Evolutionary conservation across 2,113 vertebrate genomes (phyloP), one percentile per base, ranked within the genome.

Genomic region (Garra rufa): DNA sequence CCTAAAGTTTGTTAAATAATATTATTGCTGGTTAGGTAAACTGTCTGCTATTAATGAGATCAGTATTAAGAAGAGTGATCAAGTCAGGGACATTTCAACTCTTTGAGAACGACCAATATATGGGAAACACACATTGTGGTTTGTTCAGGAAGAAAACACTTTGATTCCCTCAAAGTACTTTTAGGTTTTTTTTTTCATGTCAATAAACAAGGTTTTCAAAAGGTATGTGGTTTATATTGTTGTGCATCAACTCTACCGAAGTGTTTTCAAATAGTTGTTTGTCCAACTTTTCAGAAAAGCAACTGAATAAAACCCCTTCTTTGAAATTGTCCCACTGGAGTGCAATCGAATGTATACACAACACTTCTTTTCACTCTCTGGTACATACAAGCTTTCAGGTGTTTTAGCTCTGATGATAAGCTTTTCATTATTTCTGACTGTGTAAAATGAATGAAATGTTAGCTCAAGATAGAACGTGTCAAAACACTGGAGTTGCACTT

Each of bases 201-300:
- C 55, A 46, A 57, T 17, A 85, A 71, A 59, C 61, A 52, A 13
- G 6, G 43, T 41, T 83, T 75, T 65, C 43, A 65, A 48, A 81
- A 48, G 76, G 15, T 59, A 75, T 69, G 85, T 38, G 75, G 24
- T 86, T 67, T 52, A 41, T 67, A 24, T 76, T 30, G 17, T 48
- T 10, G 26, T 70, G 76, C 75, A 81, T 26, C 15, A 63, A 84
- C 74, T 86, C 61, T 43, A 50, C 63, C 30, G 2, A 59, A 24
- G 76, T 61, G 28, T 69, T 82, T 61, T 71, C 34, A 82, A 52
- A 26, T 30, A 43, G n/a, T 48, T 83, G 43, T 74, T 75, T 46
- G 43, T 13, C 7, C 63, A 59, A 63, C 63, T 57, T 43, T 78
- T 73, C 15, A 34, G 50, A 83, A 82, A 71, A n/a, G 28, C 43